Conservation (phyloP, 2,888 invertebrate species). For the Platypus cylindrus region DNA sequence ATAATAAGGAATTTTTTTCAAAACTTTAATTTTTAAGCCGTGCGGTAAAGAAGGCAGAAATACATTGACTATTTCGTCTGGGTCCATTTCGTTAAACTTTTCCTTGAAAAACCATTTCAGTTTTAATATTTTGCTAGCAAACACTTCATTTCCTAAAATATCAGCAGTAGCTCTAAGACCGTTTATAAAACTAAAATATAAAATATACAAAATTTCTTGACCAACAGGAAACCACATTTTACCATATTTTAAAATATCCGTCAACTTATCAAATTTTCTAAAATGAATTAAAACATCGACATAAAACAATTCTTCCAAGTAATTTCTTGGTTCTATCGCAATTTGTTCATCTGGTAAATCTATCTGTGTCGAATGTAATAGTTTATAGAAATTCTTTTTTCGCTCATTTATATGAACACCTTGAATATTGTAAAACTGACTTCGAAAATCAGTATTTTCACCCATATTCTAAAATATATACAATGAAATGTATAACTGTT, state of each 20-base stretch:
- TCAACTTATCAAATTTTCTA: slow-evolving; percentile 15
- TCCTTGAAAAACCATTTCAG: slow-evolving; percentile 21
- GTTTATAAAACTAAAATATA: too few species aligned
- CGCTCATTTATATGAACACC: slow-evolving; percentile 16
- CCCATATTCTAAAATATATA: not conserved
- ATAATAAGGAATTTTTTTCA: slow-evolving; percentile 17
- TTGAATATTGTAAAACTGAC: slow-evolving; percentile 17
- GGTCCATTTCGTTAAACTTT: slow-evolving; percentile 13
- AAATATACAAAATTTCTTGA: too few species aligned
- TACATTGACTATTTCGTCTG: slow-evolving; percentile 17
- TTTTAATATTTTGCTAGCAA: slow-evolving; percentile 20
- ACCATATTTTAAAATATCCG: slow-evolving; percentile 18
- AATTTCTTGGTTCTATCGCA: slow-evolving; percentile 17
- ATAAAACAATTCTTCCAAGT: slow-evolving; percentile 20
- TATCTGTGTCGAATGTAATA: slow-evolving; percentile 11
- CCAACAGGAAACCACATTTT: not conserved
- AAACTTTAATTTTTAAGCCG: slow-evolving; percentile 18
- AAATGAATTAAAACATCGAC: slow-evolving; percentile 20
- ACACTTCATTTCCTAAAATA: slow-evolving; percentile 18
- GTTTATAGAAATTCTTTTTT: slow-evolving; percentile 17
- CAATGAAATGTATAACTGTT: too few species aligned
- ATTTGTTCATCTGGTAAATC: slow-evolving; percentile 9
- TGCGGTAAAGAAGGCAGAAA: slow-evolving; percentile 20
- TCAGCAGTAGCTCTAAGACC: too few species aligned
- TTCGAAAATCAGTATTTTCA: slow-evolving; percentile 12